phyloP scores from a whole-genome alignment of 2,113 vertebrate species.

The Xenus cinereus region DNA sequence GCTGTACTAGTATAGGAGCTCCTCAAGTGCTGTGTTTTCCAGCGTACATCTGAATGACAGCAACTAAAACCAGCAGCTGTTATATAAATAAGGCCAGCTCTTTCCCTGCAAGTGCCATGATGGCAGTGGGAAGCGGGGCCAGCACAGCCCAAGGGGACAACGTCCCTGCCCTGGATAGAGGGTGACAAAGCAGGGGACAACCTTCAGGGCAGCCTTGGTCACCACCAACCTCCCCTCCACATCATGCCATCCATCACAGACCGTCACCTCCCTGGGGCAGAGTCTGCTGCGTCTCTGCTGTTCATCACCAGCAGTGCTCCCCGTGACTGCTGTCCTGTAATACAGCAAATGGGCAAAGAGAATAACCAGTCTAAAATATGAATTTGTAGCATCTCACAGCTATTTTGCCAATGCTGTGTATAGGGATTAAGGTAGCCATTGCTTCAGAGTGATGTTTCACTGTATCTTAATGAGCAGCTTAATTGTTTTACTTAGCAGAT shows the following conservation, averaged over 20 bases:
- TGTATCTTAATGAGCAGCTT: background rate
- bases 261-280: fast-evolving
- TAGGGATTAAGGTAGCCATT: background rate
- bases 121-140: background rate
- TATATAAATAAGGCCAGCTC: background rate
- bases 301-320: fast-evolving
- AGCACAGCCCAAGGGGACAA: fast-evolving
- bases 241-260: fast-evolving
- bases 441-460: background rate
- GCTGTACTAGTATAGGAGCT: constrained; percentile 17
- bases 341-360: background rate
- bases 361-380: background rate
- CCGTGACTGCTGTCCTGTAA: background rate
- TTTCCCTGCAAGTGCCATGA: fast-evolving
- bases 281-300: background rate
- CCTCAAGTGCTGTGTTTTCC: constrained; percentile 15
- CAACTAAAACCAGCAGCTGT: constrained; percentile 24
- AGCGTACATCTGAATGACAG: background rate
- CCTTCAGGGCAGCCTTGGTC: background rate
- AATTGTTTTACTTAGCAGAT: background rate
- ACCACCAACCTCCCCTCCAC: background rate
- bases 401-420: background rate
- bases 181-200: background rate
- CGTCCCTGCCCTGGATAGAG: background rate
- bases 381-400: background rate